Evolutionary conservation across 2,797 vertebrate genomes (phyloP).

Genomic region (Acrocephalus scirpaceus): DNA sequence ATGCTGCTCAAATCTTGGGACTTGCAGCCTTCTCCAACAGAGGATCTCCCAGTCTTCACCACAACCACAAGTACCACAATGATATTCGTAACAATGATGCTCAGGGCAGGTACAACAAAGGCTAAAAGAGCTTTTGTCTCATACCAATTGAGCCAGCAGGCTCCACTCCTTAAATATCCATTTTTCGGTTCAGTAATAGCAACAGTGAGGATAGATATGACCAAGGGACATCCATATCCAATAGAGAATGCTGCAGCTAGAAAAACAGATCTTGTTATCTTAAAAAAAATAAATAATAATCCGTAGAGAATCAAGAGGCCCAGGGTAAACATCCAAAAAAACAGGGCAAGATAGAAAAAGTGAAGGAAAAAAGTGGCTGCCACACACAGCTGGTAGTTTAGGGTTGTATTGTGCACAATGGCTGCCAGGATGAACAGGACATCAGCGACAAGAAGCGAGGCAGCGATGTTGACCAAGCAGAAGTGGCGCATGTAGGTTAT

Average conservation of each 20-base stretch:
- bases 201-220: conserved; percentile 73
- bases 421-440: conserved; percentile 71
- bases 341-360: conserved; percentile 77
- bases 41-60: conserved; percentile 69
- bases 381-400: conserved; percentile 56
- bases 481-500: conserved; percentile 77
- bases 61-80: conserved; percentile 73
- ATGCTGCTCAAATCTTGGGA: conserved; percentile 69
- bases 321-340: conserved; percentile 81
- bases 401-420: background rate
- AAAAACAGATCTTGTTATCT: conserved; percentile 68
- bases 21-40: conserved; percentile 68
- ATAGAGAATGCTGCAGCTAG: conserved; percentile 62
- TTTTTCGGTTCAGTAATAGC: conserved; percentile 65
- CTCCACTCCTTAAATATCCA: conserved; percentile 47
- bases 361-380: conserved; percentile 75
- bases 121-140: conserved; percentile 70
- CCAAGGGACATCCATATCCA: conserved; percentile 76
- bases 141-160: conserved; percentile 78
- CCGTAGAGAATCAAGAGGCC: conserved; percentile 78
- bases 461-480: conserved; percentile 76
- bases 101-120: conserved; percentile 70
- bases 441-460: conserved; percentile 67
- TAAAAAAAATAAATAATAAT: conserved; percentile 72
- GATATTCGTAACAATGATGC: conserved; percentile 74